A percentile compares a stretch with the other conserved stretches of the same genome.
Evolutionary conservation across 2,888 invertebrate genomes (phyloP).

Genomic region (Brachypalpus laphriformis): DNA sequence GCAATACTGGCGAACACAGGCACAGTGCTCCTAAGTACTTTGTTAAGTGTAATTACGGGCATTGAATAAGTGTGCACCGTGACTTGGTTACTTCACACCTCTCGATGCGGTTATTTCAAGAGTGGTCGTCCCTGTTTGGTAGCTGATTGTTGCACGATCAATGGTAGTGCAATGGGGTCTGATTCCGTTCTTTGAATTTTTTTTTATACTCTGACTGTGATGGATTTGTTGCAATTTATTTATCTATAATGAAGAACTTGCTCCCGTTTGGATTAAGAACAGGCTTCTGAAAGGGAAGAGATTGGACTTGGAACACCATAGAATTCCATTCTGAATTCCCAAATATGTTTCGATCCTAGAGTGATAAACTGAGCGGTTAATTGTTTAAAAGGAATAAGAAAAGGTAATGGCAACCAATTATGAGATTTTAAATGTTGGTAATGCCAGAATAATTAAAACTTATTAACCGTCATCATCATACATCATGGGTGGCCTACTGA

Average conservation of each 20-base stretch:
- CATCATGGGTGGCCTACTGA: slow-evolving; percentile 56
- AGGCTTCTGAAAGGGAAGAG: too few relatives aligned
- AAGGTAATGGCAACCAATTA: slow-evolving; percentile 31
- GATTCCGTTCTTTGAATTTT: slow-evolving; percentile 20
- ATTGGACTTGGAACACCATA: too few relatives aligned
- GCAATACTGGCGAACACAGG: slow-evolving; percentile 12
- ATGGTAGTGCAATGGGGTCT: slow-evolving; percentile 15
- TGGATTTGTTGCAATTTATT: slow-evolving; percentile 53
- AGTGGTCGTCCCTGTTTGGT: slow-evolving; percentile 25
- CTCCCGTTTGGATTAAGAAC: slow-evolving; percentile 64
- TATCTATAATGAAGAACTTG: slow-evolving; percentile 52
- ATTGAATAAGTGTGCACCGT: slow-evolving; percentile 64
- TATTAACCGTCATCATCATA: slow-evolving; percentile 23
- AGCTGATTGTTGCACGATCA: slow-evolving; percentile 37
- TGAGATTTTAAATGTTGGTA: slow-evolving; percentile 23
- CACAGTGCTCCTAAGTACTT: slow-evolving; percentile 48
- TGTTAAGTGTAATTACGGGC: slow-evolving; percentile 66
- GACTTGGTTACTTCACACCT: slow-evolving; percentile 71
- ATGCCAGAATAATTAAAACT: slow-evolving; percentile 48
- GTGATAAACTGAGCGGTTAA: too few relatives aligned
- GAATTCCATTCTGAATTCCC: too few relatives aligned
- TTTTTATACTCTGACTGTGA: slow-evolving; percentile 30
- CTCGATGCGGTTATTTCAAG: slow-evolving; percentile 23
- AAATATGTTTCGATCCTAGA: too few relatives aligned
- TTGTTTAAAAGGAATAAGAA: not conserved